Evolutionary conservation across 1,140 invertebrate genomes (phyloP), one percentile per base, ranked within the genome.

Genomic region (Heterodera carotae): DNA sequence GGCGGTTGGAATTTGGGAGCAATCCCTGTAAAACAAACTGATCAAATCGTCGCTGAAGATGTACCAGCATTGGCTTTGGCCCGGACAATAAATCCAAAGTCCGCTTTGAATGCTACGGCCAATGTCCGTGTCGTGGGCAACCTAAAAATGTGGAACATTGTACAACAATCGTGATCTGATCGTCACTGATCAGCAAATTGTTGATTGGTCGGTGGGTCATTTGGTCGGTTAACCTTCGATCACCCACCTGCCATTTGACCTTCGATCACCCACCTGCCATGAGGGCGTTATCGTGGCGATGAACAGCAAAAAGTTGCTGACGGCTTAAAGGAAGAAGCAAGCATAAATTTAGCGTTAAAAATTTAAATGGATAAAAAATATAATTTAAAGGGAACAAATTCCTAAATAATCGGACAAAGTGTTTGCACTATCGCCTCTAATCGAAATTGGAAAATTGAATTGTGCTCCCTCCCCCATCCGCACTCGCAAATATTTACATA

Each of bases 51-150:
- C 85, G 71, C 82, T 84, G 77, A 86, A 86, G 33, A 86, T 86
- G 69, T 86, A 86, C 85, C 85, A 86, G 69, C 85, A 86, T 73
- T 84, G 79, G n/a, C 77, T 62, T 48, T 66, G 27, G 8, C 82
- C 84, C n/a, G 82, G 86, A 69, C 85, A 86, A 59, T 86, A 86
- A 27, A 85, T 59, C 85, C 85, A 86, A 0, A 86, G 79, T n/a
- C 85, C 85, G 34, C 76, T 79, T 74, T 88, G 72, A 31, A 86
- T 84, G 62, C 75, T 75, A 66, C 81, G 70, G 43, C 78, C 68
- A 2, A 82, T 80, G 71, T 86, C 85, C 36, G 72, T 64, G 69
- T 86, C 85, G 25, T 84, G 72, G 27, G 85, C 85, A 2, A 85
- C 84, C 83, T 86, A 8, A 53, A 64, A 86, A 12, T 12, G 39